Conservation (phyloP, 2,888 invertebrate genomes). For the Leptopterna dolabrata region DNA sequence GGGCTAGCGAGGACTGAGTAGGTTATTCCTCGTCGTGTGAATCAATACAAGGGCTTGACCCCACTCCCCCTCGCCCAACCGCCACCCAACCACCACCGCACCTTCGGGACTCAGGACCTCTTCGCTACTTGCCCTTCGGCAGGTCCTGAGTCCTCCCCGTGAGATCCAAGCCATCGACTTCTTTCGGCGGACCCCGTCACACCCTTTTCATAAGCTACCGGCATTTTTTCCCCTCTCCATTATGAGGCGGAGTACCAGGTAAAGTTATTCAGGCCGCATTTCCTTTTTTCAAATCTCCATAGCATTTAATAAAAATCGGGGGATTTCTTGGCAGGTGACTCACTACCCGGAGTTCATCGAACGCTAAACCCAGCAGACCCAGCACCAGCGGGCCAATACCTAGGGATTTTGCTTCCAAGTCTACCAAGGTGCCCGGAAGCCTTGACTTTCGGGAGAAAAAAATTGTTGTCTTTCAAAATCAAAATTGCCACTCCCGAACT, state of each 20-base stretch:
- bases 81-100: not conserved
- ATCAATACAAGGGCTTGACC: slow-evolving; percentile 31
- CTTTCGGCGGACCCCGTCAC: not conserved
- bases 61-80: not conserved
- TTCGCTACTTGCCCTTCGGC: not conserved
- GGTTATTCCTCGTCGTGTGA: slow-evolving; percentile 15
- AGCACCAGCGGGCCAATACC: too few relatives aligned
- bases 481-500: too few relatives aligned
- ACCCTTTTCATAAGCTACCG: not conserved
- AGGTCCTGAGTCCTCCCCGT: not conserved
- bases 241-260: not conserved
- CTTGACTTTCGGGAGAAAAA: too few relatives aligned
- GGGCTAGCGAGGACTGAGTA: slow-evolving; percentile 39
- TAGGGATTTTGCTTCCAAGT: too few relatives aligned
- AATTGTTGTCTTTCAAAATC: too few relatives aligned
- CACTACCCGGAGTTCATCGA: too few relatives aligned
- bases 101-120: not conserved
- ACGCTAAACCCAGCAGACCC: too few relatives aligned
- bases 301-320: too few relatives aligned
- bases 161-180: not conserved
- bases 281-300: too few relatives aligned
- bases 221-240: not conserved
- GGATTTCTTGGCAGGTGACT: too few relatives aligned
- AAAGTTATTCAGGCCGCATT: too few relatives aligned
- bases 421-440: too few relatives aligned